Conservation (phyloP, 2,888 invertebrate species). For the Ichneumon xanthorius region DNA sequence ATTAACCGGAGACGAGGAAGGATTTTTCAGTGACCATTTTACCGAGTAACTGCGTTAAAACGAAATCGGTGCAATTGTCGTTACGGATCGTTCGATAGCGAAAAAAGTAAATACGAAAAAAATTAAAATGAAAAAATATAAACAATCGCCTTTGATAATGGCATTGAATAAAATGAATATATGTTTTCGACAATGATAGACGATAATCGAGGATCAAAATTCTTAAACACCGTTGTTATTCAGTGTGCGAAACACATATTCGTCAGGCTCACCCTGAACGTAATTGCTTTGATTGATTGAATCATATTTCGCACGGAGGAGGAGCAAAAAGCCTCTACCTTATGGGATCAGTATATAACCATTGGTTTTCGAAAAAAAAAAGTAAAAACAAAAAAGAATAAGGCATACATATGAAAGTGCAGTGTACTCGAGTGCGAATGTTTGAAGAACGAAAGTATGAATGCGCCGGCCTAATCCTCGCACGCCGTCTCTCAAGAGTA, state of each 20-base stretch:
- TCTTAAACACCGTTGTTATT: constrained; percentile 57
- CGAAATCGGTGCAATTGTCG: constrained; percentile 43
- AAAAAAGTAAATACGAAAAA: background rate
- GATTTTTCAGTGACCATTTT: constrained; percentile 49
- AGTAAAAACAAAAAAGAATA: constrained; percentile 37
- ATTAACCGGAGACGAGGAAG: constrained; percentile 66
- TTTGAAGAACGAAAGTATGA: constrained; percentile 61
- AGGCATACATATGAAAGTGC: constrained; percentile 77
- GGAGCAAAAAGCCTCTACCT: constrained; percentile 50
- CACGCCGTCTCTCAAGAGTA: constrained; percentile 82
- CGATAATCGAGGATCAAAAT: constrained; percentile 21
- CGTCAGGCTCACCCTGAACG: constrained; percentile 23
- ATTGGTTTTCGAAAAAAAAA: constrained; percentile 34
- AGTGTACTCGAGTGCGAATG: constrained; percentile 65
- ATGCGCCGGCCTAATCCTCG: constrained; percentile 75
- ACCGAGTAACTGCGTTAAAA: constrained; percentile 49
- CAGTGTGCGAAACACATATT: constrained; percentile 49
- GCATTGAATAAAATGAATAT: constrained; percentile 31
- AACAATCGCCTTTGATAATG: constrained; percentile 52
- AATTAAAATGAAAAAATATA: background rate
- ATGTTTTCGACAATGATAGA: constrained; percentile 29
- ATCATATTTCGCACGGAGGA: constrained; percentile 42
- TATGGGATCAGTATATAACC: constrained; percentile 23
- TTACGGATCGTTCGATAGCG: constrained; percentile 38
- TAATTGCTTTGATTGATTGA: constrained; percentile 34